Evolutionary conservation across 2,888 invertebrate species (phyloP), one percentile per base, ranked within the genome.

Genomic region (Himalopsyche anomala): DNA sequence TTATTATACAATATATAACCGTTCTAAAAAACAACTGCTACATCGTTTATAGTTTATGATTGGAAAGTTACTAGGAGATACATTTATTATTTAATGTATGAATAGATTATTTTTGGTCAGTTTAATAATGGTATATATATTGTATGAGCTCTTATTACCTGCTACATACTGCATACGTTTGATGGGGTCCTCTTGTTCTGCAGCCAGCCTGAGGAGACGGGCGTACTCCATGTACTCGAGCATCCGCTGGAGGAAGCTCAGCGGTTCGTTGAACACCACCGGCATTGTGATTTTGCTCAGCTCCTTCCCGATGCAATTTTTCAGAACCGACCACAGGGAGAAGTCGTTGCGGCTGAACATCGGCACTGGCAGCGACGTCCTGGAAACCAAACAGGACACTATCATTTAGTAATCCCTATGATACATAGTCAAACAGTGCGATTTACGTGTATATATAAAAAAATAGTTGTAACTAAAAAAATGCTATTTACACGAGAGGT

Each of bases 251-350:
- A 99, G 95, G 92, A 99, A 98, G 90, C 97, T 98, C 88, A 99
- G 93, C 12, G 99, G 99, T 92, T 99, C 99, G 93, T 99, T 99
- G 93, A 99, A 98, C 89, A 97, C 96, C 89, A 99, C 98, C 88
- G 99, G 99, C 98, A 99, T 98, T 56, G 98, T 97, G 92, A 98
- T 98, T 94, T 98, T 98, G 91, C 98, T 98, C 89, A 99, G 94
- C 92, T 99, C 98, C 93, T 97, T 97, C 90, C 97, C 97, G 89
- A 98, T 97, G 92, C 97, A 97, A 92, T 97, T 97, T 93, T 97
- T 98, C 90, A 98, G 94, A 89, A 98, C 97, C 88, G 97, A 96
- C 98, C 98, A 98, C 89, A 98, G 95, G 91, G 96, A 97, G 92
- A 97, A 96, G 91, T 97, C 96, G 92, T 96, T 96, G 90, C 95